phyloP scores from a whole-genome alignment of 2,113 vertebrate genomes.

The Ia io region DNA sequence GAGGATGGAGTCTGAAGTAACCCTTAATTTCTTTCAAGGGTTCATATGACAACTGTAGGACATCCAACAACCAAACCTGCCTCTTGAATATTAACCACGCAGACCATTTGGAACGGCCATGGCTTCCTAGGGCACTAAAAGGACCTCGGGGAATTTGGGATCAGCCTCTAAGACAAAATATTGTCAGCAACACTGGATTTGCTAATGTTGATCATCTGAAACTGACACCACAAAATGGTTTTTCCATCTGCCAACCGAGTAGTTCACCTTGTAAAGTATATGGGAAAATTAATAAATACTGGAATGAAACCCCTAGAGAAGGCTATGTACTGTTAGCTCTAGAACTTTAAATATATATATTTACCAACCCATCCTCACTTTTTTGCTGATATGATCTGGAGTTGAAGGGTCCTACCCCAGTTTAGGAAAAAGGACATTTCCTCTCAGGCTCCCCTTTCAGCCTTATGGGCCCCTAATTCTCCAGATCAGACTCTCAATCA shows the following conservation, averaged over 20 bases:
- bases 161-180: constrained; percentile 6
- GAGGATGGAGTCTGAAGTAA: not conserved
- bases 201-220: not conserved
- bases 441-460: not conserved
- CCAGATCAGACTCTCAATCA: not conserved
- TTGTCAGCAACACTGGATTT: not conserved
- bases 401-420: not conserved
- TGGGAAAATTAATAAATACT: not conserved
- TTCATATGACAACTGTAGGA: not conserved
- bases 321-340: not conserved
- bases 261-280: constrained; percentile 20
- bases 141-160: not conserved
- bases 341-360: not conserved
- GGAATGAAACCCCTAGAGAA: constrained; percentile 1
- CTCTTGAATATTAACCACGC: not conserved
- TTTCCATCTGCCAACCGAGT: not conserved
- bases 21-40: not conserved
- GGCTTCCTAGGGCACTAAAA: not conserved
- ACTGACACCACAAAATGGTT: not conserved
- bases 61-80: not conserved
- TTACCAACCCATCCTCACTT: not conserved
- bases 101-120: not conserved
- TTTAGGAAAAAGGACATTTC: not conserved
- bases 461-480: not conserved
- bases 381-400: not conserved